phyloP scores from a whole-genome alignment of 2,113 vertebrate species.

The Petroica traversi region DNA sequence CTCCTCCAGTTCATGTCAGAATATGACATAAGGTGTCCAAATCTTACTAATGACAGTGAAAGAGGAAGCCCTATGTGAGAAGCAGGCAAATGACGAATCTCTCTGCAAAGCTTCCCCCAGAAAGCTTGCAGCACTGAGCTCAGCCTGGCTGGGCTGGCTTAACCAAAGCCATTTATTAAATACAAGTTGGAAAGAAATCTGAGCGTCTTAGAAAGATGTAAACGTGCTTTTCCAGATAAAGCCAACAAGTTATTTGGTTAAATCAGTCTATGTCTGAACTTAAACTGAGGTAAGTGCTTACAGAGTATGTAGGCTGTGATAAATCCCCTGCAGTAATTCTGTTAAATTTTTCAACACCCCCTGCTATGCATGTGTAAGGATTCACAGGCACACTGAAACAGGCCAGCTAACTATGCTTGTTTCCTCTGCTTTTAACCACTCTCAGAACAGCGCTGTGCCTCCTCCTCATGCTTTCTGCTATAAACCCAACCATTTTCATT shows the following conservation, averaged over 20 bases:
- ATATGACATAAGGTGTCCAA: background rate
- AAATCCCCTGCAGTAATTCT: conserved; percentile 13
- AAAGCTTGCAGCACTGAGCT: background rate
- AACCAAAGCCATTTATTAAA: background rate
- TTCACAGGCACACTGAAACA: background rate
- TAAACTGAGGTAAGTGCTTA: background rate
- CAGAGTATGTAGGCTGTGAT: conserved; percentile 39
- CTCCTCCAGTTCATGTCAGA: background rate
- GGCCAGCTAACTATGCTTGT: background rate
- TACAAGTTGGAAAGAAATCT: background rate
- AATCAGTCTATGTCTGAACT: conserved; percentile 12
- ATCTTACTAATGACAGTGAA: background rate
- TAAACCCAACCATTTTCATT: background rate
- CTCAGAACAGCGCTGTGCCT: background rate
- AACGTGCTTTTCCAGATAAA: background rate
- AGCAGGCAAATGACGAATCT: background rate
- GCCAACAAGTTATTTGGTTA: background rate
- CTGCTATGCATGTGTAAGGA: conserved; percentile 21
- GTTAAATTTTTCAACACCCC: conserved; percentile 21
- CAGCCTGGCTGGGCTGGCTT: background rate
- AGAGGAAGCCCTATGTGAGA: background rate
- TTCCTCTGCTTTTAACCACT: background rate
- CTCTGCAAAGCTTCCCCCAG: background rate
- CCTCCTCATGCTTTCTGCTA: background rate
- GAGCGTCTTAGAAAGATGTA: background rate